Base-by-base conservation (phyloP, 2,888 invertebrate species). In the Apoda limacodes region DNA sequence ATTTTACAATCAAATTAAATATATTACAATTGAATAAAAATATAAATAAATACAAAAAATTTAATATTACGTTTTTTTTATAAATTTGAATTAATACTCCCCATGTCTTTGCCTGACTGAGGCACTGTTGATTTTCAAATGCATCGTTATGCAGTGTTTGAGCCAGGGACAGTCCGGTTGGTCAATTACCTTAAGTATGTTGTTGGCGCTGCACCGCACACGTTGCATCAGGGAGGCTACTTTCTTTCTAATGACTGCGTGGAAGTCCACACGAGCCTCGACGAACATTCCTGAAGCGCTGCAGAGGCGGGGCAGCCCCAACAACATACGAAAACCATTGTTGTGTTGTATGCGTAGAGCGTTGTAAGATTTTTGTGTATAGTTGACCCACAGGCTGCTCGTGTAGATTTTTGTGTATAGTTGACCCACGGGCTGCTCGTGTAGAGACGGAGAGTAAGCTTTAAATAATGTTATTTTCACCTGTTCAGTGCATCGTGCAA, bases 321-420 rank as follows among this genome's bases (percentile, higher is more conserved):
- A 26, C 30, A 34, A 19, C 25, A 22, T 13, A 21, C 35, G 28
- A 17, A 32, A 25, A 4, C n/a, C 27, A 23, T 35, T 28, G 11
- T 28, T 25, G 22, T 32, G 32, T 13, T 31, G 31, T 20, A 31
- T 22, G 24, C 25, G 25, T 9, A 25, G 25, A 9, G 12, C 25
- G 21, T 25, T 31, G 25, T 25, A 31, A 4, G 13, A 11, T 10
- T 22, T 9, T 15, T 13, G 21, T 9, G 25, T 25, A 23, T 20
- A 31, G 20, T 13, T 21, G 6, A 25, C 25, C 31, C 31, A 31
- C 25, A 31, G 25, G 22, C 25, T 13, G 14, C 31, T 13, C 19
- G 25, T 15, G 13, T 31, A 31, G 9, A 11, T 10, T 22, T 9
- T 15, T 13, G 21, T 9, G 25, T 25, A 23, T 20, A 31, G 20